phyloP scores from a whole-genome alignment of 2,888 invertebrate genomes.

The Oxyteleia sp. region DNA sequence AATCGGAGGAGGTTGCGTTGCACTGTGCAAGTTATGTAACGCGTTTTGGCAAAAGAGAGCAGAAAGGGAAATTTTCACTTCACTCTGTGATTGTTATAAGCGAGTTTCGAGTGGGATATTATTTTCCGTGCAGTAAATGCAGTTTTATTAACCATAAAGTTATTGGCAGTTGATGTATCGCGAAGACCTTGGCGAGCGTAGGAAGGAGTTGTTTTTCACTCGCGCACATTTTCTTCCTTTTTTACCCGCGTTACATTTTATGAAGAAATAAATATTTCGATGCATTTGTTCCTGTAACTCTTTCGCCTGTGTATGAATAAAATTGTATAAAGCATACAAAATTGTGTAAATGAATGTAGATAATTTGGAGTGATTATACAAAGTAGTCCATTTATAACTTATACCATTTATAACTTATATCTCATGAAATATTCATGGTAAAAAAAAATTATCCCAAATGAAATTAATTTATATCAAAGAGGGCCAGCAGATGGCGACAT shows the following conservation, averaged over 20 bases:
- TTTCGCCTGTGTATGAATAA: no score
- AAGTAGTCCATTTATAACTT: no score
- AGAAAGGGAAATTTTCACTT: slow-evolving; percentile 19
- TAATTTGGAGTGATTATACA: no score
- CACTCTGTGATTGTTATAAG: slow-evolving; percentile 16
- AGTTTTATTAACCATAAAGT: slow-evolving; percentile 60
- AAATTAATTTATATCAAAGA: no score
- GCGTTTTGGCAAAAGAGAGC: slow-evolving; percentile 24
- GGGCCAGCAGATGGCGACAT: no score
- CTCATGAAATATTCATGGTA: no score
- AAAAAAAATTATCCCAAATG: no score
- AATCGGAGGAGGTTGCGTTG: slow-evolving; percentile 9
- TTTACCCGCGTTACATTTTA: not conserved
- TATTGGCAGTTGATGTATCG: slow-evolving; percentile 59
- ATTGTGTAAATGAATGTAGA: no score
- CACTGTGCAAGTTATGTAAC: slow-evolving; percentile 33
- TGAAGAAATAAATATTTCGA: not conserved
- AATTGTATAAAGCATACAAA: no score
- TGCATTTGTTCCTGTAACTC: not conserved
- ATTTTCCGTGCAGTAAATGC: slow-evolving; percentile 53
- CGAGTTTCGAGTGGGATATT: slow-evolving; percentile 29
- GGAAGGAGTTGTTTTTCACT: slow-evolving; percentile 21
- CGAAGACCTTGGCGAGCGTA: slow-evolving; percentile 41
- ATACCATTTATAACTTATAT: no score
- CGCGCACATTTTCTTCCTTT: slow-evolving; percentile 29